Base-by-base conservation (phyloP, 2,113 vertebrate species). In the Myiopsitta monachus region DNA sequence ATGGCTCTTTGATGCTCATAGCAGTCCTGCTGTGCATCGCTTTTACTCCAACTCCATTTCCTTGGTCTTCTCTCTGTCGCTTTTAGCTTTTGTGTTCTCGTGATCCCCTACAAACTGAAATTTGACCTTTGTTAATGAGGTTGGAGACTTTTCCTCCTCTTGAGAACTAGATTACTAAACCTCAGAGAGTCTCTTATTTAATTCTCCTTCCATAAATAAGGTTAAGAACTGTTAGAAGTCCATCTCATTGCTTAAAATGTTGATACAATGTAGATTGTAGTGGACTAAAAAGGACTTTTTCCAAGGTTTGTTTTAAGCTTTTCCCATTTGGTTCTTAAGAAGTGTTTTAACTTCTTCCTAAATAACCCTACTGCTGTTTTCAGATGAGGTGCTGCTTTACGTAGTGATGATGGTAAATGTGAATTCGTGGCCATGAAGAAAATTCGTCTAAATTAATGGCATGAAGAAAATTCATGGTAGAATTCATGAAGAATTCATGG, bases 61-160 rank as follows among this genome's bases (percentile, higher is more conserved):
- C 55, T 64, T 70, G 39, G 27, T 78, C 77, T 46, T 89, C 33
- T 67, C 62, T 44, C 72, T 51, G 1, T 47, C 2, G 0, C 61
- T 91, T 84, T 68, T 49, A 61, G 30, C 68, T 78, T 80, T 78
- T 64, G 54, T 68, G 55, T 72, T 91, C 77, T 89, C 31, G 7
- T 54, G 76, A 33, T 82, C 66, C 23, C 27, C 36, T 75, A 49
- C 80, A 84, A 92, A 41, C 68, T 88, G 87, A 95, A 95, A 79
- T 82, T 39, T 91, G 47, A 87, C 81, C 91, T 92, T 91, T 94
- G 94, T 94, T 95, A 95, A 92, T 91, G 91, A 89, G 81, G 47
- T 72, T 0, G 0, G 66, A 95, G 84, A 39, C 31, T 44, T 76
- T 72, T 75, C 18, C 24, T 91, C 36, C 74, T 82, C 69, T n/a